Percentiles rank a stretch among this genome's conserved stretches.
Conservation (phyloP, 2,888 invertebrate species). For the Lamellibrachia columna region DNA sequence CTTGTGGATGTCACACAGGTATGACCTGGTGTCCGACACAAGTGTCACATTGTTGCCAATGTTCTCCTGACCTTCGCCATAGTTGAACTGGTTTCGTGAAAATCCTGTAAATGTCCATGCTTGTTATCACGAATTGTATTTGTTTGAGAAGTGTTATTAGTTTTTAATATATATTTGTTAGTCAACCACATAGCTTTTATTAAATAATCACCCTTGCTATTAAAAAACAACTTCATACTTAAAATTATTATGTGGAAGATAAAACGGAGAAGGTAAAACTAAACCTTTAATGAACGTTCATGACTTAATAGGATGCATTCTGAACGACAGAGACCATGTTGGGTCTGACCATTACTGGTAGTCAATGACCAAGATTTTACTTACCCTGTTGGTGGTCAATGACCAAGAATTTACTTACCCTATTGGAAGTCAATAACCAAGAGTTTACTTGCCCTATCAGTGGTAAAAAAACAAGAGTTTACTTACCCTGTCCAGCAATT, state of each 20-base stretch:
- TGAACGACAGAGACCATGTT: background rate
- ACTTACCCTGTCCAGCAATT: background rate
- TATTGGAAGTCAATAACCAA: too few species aligned
- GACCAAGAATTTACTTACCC: too few species aligned
- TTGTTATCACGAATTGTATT: background rate
- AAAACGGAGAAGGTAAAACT: background rate
- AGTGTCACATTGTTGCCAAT: conserved; percentile 52
- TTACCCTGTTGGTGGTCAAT: too few species aligned
- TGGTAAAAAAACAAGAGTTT: background rate
- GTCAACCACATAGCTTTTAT: background rate
- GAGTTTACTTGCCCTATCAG: too few species aligned
- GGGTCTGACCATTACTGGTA: background rate
- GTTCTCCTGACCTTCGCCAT: conserved; percentile 46
- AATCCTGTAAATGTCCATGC: conserved; percentile 41
- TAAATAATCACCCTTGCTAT: background rate
- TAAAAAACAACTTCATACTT: background rate
- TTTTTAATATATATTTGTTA: background rate
- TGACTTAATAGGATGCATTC: background rate
- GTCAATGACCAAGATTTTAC: background rate
- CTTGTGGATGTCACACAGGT: conserved; percentile 49
- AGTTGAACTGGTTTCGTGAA: conserved; percentile 48
- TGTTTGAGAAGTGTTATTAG: background rate
- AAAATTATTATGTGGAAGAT: background rate
- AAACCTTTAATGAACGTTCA: background rate
- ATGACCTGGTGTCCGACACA: conserved; percentile 41